Base-by-base conservation (phyloP, 2,113 vertebrate genomes). In the Ahaetulla prasina region DNA sequence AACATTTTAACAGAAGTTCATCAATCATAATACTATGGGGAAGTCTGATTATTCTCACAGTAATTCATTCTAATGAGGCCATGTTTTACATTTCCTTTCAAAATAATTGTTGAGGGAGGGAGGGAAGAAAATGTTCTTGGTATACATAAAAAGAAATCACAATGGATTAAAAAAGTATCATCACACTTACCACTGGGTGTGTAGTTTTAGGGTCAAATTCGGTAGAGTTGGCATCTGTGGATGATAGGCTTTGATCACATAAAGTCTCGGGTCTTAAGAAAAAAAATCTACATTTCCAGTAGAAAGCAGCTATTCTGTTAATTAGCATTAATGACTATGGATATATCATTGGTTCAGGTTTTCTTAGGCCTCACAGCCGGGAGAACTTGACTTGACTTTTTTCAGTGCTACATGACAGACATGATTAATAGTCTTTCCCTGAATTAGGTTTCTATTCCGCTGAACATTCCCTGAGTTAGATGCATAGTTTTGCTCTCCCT, bases 211-310 rank as follows among this genome's bases (percentile, higher is more conserved):
- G 98, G 94, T 99, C 97, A 96, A 99, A 99, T 95, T 99, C 99
- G 57, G 98, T 99, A 0, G 99, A 99, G 97, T 99, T 99, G 1
- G 99, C 99, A 98, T 99, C 99, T 99, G 96, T 92, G 94, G 96
- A 90, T 25, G 6, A 95, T 0, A 1, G 43, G 35, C 4, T 92
- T 55, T 8, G 2, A 1, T 97, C n/a, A 97, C 45, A 86, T 27
- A 39, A n/a, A 30, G 6, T 8, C 49, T n/a, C 0, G 2, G 8
- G 2, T 14, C 30, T 91, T 87, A 63, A 47, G 11, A 57, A 49
- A 91, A 30, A 30, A 87, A 86, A 22, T 30, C 53, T 30, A 6
- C 3, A 85, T 47, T 91, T 91, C 30, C 39, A 90, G 39, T 4
- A 30, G 11, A 43, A 68, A 57, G 30, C 22, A 68, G 10, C 39